Conservation (phyloP, 2,797 vertebrate species). For the Acridotheres tristis region DNA sequence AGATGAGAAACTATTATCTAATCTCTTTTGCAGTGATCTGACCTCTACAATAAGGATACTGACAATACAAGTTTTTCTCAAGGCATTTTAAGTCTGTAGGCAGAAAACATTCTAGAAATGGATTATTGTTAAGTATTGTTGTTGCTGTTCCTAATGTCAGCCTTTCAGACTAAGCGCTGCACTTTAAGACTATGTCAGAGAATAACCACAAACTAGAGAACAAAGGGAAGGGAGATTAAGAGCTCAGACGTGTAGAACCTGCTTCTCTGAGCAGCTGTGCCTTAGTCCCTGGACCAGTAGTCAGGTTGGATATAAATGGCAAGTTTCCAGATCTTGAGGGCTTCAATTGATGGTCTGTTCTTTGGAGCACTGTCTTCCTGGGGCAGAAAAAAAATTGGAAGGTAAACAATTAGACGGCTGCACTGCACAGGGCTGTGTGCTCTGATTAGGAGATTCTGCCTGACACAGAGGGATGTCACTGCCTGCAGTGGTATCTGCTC, state of each 20-base stretch:
- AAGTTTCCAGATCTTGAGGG: slow-evolving; percentile 18
- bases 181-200: not conserved
- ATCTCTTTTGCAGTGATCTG: not conserved
- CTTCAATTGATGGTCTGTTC: slow-evolving; percentile 27
- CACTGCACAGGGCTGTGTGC: not conserved
- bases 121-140: slow-evolving; percentile 18
- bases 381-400: slow-evolving; percentile 49
- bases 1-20: not conserved
- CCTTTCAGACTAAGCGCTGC: not conserved
- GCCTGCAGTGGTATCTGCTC: slow-evolving; percentile 48
- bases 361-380: slow-evolving; percentile 21
- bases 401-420: slow-evolving; percentile 47
- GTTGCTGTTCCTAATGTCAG: slow-evolving; percentile 3
- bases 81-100: not conserved
- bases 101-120: not conserved
- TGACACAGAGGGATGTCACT: slow-evolving; percentile 42
- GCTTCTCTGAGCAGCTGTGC: not conserved
- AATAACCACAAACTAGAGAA: not conserved
- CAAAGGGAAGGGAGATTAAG: slow-evolving; percentile 3
- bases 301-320: not conserved
- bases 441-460: slow-evolving; percentile 22
- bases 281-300: not conserved
- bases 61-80: not conserved
- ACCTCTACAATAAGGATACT: not conserved
- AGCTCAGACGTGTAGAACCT: not conserved